These are phyloP conservation scores for Sitophilus oryzae DNA, from an alignment of 1,140 invertebrate genomes.

Conservation along the genomic window DNA sequence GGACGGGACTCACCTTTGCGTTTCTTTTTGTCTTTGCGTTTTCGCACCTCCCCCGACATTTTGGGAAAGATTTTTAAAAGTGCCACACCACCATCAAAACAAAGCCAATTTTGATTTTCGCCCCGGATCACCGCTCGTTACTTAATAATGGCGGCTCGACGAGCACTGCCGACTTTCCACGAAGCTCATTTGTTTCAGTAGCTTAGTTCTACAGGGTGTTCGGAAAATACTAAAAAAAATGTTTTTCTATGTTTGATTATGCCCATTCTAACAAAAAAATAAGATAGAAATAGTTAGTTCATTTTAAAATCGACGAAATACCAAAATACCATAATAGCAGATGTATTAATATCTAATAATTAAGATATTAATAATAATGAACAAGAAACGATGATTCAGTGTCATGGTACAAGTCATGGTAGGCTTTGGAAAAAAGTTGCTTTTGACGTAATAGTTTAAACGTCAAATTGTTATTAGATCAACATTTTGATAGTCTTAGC, in stretches of 20 bases:
- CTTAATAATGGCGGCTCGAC: constrained; percentile 7
- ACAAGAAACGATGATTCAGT: no score
- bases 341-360: not conserved
- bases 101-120: constrained; percentile 1
- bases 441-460: no score
- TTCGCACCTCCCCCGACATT: constrained; percentile 68
- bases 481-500: no score
- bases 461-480: no score
- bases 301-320: not conserved
- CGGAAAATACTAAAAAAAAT: not conserved
- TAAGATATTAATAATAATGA: no score
- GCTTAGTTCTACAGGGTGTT: not conserved
- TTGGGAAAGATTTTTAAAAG: constrained; percentile 34
- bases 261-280: not conserved
- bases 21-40: constrained; percentile 64
- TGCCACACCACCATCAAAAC: constrained; percentile 32
- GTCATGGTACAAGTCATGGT: no score
- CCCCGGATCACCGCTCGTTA: constrained; percentile 7
- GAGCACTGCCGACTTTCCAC: not conserved
- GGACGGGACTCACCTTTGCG: constrained; percentile 56
- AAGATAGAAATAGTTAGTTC: not conserved
- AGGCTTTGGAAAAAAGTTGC: no score
- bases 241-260: not conserved
- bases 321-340: not conserved
- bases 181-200: not conserved